Percentiles rank a stretch among this genome's conserved stretches.
Conservation (phyloP, 2,888 invertebrate genomes). For the Sarcophaga rosellei region DNA sequence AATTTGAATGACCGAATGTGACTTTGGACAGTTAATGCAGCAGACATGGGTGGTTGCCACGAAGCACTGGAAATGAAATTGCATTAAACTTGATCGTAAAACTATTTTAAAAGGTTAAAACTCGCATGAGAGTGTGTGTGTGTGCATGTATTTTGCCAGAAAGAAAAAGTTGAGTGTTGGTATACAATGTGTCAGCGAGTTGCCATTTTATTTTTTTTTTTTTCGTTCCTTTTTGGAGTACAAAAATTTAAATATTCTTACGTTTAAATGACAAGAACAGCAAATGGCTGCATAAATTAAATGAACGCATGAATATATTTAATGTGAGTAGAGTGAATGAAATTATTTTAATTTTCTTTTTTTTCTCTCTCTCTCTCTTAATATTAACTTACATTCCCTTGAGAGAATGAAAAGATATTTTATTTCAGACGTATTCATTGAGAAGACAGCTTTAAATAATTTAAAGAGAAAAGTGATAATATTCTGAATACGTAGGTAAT, state of each 20-base stretch:
- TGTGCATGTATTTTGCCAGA: no score
- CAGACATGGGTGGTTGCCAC: neutral
- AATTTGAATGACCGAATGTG: neutral
- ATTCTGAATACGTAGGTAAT: no score
- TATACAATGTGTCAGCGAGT: neutral
- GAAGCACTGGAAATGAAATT: conserved; percentile 24
- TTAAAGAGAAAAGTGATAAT: no score
- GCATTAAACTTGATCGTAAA: conserved; percentile 39
- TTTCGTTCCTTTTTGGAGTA: no score
- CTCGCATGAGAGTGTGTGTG: neutral
- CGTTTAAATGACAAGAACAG: neutral
- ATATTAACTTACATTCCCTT: no score
- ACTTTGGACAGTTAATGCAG: conserved; percentile 3
- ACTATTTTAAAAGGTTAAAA: conserved; percentile 7
- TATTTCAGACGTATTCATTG: no score
- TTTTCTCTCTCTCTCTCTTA: no score
- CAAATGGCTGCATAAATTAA: conserved; percentile 38
- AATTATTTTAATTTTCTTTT: neutral
- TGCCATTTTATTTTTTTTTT: neutral
- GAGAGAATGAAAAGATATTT: no score
- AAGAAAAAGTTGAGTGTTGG: no score
- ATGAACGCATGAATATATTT: conserved; percentile 17
- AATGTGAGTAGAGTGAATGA: neutral
- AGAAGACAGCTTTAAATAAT: no score
- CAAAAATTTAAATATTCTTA: no score